Evolutionary conservation across 2,888 invertebrate species (phyloP).

Genomic region (Melanostoma scalare): DNA sequence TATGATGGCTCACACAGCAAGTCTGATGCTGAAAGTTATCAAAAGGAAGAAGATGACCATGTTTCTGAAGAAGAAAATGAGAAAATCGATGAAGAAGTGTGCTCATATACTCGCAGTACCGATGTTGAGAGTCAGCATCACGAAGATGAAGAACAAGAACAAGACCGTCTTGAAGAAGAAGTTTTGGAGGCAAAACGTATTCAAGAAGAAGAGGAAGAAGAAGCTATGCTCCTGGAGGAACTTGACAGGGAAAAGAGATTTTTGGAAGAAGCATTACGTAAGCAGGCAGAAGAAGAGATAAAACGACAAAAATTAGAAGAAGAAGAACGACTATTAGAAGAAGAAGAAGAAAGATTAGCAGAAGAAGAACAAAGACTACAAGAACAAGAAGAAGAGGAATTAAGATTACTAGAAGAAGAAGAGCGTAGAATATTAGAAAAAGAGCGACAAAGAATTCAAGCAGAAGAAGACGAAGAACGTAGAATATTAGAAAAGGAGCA

Average conservation of each 20-base stretch:
- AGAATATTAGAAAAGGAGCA: constrained; percentile 6
- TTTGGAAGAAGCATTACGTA: constrained; percentile 43
- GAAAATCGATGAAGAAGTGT: constrained; percentile 76
- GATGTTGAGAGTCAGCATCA: constrained; percentile 76
- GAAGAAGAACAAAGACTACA: constrained; percentile 28
- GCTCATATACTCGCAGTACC: constrained; percentile 77
- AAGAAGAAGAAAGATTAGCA: no score
- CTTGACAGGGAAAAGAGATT: constrained; percentile 33
- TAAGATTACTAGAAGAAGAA: constrained; percentile 68
- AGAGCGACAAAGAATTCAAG: constrained; percentile 25
- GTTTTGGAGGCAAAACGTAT: background rate
- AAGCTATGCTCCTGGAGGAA: constrained; percentile 74
- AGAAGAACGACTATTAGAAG: constrained; percentile 16
- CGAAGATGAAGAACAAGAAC: constrained; percentile 77
- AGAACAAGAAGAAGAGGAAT: constrained; percentile 7
- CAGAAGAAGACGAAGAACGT: constrained; percentile 60
- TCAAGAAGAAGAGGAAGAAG: constrained; percentile 77
- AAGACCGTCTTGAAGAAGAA: constrained; percentile 26
- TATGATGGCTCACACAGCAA: constrained; percentile 68
- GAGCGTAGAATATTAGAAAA: constrained; percentile 7
- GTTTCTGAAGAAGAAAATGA: constrained; percentile 65
- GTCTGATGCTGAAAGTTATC: constrained; percentile 72
- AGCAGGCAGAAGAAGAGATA: constrained; percentile 36
- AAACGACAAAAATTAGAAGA: constrained; percentile 42
- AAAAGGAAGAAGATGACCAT: constrained; percentile 73